Evolutionary conservation across 2,797 vertebrate species (phyloP).

Genomic region (Gambusia yucatana): DNA sequence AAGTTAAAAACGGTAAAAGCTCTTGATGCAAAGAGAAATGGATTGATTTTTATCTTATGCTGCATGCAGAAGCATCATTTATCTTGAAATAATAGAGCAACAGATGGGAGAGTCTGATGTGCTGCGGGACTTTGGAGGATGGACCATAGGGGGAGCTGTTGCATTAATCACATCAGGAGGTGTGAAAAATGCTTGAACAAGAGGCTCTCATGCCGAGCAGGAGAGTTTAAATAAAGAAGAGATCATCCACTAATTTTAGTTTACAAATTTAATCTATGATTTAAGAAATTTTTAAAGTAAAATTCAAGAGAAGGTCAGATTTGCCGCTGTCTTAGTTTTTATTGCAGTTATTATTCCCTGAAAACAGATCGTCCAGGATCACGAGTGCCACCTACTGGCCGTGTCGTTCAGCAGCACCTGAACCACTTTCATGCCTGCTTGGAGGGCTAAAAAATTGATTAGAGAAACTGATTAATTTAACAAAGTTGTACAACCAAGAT

Average conservation of each 20-base stretch:
- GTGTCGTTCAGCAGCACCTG: conserved; percentile 19
- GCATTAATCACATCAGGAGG: conserved; percentile 62
- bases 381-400: conserved; percentile 61
- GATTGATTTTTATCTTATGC: conserved; percentile 45
- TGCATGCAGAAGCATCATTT: conserved; percentile 35
- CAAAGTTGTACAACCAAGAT: conserved; percentile 10
- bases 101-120: conserved; percentile 18
- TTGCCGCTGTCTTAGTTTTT: not conserved
- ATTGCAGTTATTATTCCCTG: not conserved
- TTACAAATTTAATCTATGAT: not conserved
- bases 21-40: conserved; percentile 27
- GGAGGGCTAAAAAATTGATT: conserved; percentile 21
- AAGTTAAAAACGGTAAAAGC: conserved; percentile 29
- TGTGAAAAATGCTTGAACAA: conserved; percentile 56
- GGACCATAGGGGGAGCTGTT: conserved; percentile 67
- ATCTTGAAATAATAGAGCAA: conserved; percentile 22
- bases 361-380: conserved; percentile 35
- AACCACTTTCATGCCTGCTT: conserved; percentile 29
- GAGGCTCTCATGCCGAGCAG: conserved; percentile 45
- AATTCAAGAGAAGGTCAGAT: not conserved
- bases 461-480: conserved; percentile 9
- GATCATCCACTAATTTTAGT: conserved; percentile 7
- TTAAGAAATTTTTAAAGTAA: not conserved
- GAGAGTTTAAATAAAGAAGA: conserved; percentile 45
- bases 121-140: conserved; percentile 47